Evolutionary conservation across 2,888 invertebrate species (phyloP).

Genomic region (Polymixis flavicincta): DNA sequence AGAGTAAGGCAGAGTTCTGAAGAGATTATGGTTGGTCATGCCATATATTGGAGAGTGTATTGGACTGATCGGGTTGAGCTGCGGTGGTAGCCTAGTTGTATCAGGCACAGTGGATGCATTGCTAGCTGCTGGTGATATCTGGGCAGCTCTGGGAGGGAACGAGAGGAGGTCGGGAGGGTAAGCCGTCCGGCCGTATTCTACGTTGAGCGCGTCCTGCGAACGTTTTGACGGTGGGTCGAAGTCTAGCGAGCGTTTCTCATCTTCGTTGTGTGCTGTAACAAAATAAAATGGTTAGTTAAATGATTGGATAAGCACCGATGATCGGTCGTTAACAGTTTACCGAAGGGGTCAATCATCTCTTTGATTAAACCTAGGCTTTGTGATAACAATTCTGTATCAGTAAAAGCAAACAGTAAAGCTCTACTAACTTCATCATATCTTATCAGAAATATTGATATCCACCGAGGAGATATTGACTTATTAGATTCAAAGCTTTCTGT

Average conservation of each 20-base stretch:
- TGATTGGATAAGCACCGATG: constrained; percentile 2
- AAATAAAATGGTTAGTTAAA: constrained; percentile 19
- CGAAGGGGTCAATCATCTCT: constrained; percentile 19
- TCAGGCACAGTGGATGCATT: constrained; percentile 95
- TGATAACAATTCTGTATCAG: constrained; percentile 39
- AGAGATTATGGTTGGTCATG: constrained; percentile 91
- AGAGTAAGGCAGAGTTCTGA: constrained; percentile 95
- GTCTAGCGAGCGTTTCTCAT: constrained; percentile 93
- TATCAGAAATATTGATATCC: constrained; percentile 23
- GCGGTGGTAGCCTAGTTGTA: constrained; percentile 91
- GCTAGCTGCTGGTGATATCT: constrained; percentile 95
- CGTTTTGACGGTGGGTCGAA: constrained; percentile 91
- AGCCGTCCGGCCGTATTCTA: constrained; percentile 91
- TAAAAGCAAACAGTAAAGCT: constrained; percentile 39
- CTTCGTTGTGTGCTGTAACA: constrained; percentile 91
- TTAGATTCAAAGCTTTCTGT: constrained; percentile 27
- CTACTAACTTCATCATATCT: constrained; percentile 25
- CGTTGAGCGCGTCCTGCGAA: constrained; percentile 89
- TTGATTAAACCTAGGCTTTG: constrained; percentile 22
- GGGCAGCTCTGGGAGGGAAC: constrained; percentile 93
- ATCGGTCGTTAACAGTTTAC: neutral
- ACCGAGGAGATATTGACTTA: constrained; percentile 12
- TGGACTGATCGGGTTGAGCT: constrained; percentile 92
- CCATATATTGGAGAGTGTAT: constrained; percentile 93
- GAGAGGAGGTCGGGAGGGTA: constrained; percentile 96